Conservation (phyloP, 1,140 invertebrate species). For the Druon quercuslanigerum region DNA sequence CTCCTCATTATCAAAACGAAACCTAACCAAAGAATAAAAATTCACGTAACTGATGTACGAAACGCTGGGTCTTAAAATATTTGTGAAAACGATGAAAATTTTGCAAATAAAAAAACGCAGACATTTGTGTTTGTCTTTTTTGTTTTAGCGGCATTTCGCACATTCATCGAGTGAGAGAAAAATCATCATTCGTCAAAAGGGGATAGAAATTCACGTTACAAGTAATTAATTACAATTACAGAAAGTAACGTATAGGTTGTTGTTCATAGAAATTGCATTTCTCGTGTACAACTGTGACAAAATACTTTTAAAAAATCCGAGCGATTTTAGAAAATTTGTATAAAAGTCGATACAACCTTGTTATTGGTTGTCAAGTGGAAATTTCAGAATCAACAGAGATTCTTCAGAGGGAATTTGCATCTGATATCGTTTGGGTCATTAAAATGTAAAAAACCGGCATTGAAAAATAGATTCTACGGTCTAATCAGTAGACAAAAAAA, state of each 20-base stretch:
- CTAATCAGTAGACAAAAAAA: neutral
- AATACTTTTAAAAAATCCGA: conserved; percentile 32
- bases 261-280: neutral
- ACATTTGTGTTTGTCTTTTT: too few relatives aligned
- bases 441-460: neutral
- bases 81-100: neutral
- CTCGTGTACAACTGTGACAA: neutral
- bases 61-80: neutral
- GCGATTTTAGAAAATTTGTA: conserved; percentile 19
- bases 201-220: neutral
- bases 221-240: neutral
- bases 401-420: too few relatives aligned
- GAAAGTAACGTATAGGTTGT: neutral
- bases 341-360: neutral
- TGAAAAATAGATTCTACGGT: neutral
- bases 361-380: neutral
- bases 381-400: neutral
- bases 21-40: neutral
- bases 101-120: neutral
- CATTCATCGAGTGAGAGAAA: neutral
- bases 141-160: neutral
- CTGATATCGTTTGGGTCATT: neutral
- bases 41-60: conserved; percentile 10
- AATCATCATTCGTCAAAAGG: conserved; percentile 10
- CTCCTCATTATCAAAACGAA: neutral